A percentile compares a stretch with the other conserved stretches of the same genome.
These are phyloP conservation scores for Cricetomys ansorgei DNA, from an alignment of 2,113 vertebrate genomes.

Conservation along the genomic window DNA sequence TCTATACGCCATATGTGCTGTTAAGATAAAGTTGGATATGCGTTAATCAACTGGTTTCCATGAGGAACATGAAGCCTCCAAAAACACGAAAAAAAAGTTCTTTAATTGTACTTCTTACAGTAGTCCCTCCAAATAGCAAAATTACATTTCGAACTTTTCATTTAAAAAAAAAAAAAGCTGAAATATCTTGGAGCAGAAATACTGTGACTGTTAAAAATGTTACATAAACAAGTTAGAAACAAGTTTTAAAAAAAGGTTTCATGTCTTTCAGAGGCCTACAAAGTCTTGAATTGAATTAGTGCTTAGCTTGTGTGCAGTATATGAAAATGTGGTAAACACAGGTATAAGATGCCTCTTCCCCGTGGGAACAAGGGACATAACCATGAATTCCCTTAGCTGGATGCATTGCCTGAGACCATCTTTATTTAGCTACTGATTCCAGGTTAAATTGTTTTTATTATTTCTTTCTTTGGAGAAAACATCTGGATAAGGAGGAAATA, in stretches of 20 bases:
- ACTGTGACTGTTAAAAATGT: conserved; percentile 68
- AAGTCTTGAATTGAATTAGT: conserved; percentile 54
- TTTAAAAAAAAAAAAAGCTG: conserved; percentile 73
- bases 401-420: not conserved
- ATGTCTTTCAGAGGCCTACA: conserved; percentile 44
- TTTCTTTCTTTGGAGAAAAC: conserved; percentile 49
- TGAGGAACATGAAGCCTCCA: conserved; percentile 73
- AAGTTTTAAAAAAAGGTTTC: conserved; percentile 50
- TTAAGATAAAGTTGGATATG: conserved; percentile 79
- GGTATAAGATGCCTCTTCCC: not conserved
- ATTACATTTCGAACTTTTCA: conserved; percentile 75
- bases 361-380: not conserved
- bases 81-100: conserved; percentile 69
- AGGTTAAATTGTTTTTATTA: not conserved
- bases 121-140: conserved; percentile 75
- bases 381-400: not conserved
- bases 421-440: not conserved
- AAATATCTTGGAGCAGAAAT: conserved; percentile 75
- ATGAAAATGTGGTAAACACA: not conserved
- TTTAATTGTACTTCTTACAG: conserved; percentile 77
- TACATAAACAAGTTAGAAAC: conserved; percentile 70
- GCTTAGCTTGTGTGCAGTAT: not conserved
- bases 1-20: conserved; percentile 81
- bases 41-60: conserved; percentile 78
- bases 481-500: not conserved